These are phyloP conservation scores for Rhagologus leucostigma DNA, from an alignment of 2,113 vertebrate genomes.

Conservation along the genomic window DNA sequence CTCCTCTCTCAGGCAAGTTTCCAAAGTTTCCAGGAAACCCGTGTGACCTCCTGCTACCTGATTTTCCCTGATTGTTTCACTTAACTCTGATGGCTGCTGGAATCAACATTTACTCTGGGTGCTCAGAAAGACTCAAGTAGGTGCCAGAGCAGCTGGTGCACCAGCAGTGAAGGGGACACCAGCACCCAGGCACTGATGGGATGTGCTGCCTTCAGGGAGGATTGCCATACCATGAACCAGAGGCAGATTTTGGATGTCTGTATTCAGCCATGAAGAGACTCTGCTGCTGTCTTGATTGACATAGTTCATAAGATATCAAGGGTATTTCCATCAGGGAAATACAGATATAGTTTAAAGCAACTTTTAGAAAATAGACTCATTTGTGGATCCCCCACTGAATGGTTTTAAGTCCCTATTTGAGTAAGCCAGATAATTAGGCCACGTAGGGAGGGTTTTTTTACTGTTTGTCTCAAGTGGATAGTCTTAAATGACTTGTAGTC, in stretches of 20 bases:
- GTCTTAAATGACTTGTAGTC: not conserved
- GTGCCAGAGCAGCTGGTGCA: rapidly evolving
- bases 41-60: not conserved
- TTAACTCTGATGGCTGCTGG: not conserved
- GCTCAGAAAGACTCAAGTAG: rapidly evolving
- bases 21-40: not conserved
- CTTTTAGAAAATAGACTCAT: not conserved
- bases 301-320: not conserved
- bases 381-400: not conserved
- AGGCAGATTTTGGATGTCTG: not conserved
- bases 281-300: not conserved
- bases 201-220: not conserved
- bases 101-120: not conserved
- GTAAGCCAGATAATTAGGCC: not conserved
- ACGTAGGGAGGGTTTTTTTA: not conserved
- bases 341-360: not conserved
- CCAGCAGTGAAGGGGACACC: not conserved
- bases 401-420: not conserved
- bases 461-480: not conserved
- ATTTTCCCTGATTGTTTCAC: not conserved
- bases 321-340: not conserved
- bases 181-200: not conserved
- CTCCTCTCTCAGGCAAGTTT: not conserved
- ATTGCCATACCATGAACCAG: not conserved
- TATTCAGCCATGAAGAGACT: not conserved